These are phyloP conservation scores for Porites cylindrica DNA, from an alignment of 92 coral and sea anemone species.

Conservation along the genomic window DNA sequence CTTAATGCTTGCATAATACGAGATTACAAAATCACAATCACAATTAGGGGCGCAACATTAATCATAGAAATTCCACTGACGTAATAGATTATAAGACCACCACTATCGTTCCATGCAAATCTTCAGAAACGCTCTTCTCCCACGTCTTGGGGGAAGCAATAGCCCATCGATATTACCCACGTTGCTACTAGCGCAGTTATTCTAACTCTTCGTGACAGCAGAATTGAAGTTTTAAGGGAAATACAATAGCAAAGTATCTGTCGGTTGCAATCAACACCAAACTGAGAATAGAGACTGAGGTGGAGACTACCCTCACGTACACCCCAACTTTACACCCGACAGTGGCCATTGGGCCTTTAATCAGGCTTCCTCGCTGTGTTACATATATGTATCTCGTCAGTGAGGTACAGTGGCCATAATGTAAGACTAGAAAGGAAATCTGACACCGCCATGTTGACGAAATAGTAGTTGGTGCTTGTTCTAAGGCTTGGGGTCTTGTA, in stretches of 20 bases:
- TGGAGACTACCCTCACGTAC: background rate
- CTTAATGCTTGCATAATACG: constrained; percentile 1
- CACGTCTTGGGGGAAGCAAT: background rate
- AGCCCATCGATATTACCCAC: constrained; percentile 27
- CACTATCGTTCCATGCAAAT: constrained; percentile 9
- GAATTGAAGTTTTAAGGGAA: constrained; percentile 7
- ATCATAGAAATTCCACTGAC: background rate
- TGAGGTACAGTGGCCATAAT: constrained; percentile 15
- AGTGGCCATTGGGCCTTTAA: constrained; percentile 41
- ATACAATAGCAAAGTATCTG: constrained; percentile 31
- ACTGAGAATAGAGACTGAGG: constrained; percentile 20
- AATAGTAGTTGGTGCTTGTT: constrained; percentile 33
- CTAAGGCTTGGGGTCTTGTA: constrained; percentile 11
- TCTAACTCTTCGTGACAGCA: background rate
- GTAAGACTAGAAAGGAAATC: constrained; percentile 5
- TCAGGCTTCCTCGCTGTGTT: constrained; percentile 19
- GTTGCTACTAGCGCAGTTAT: background rate
- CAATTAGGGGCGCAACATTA: background rate
- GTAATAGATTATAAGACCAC: background rate
- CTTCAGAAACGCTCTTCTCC: constrained; percentile 8
- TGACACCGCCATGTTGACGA: constrained; percentile 31
- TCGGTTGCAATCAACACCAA: constrained; percentile 25
- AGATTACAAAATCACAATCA: background rate
- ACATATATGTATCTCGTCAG: constrained; percentile 26
- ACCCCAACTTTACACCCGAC: constrained; percentile 31